A percentile compares a stretch with the other conserved stretches of the same genome.
phyloP scores from a whole-genome alignment of 2,888 invertebrate genomes.

The Icerya purchasi region DNA sequence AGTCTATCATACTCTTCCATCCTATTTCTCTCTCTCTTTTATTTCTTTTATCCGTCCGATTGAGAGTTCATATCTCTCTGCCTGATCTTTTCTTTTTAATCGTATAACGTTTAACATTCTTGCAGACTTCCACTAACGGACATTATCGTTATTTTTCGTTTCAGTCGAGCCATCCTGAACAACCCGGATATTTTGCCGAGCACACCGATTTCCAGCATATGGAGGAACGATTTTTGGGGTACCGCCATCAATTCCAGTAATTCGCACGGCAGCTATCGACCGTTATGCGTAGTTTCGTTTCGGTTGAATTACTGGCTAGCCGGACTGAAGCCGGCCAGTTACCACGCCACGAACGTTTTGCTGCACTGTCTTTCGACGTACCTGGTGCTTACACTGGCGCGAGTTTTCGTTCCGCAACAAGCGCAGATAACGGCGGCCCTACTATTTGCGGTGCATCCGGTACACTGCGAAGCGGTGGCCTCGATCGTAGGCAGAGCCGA shows the following conservation, averaged over 20 bases:
- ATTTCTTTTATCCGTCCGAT: no score
- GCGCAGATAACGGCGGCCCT: constrained; percentile 34
- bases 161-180: constrained; percentile 82
- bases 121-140: no score
- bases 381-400: constrained; percentile 26
- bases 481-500: constrained; percentile 91
- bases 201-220: constrained; percentile 48
- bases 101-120: no score
- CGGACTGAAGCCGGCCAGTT: constrained; percentile 58
- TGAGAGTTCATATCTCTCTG: no score
- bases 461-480: constrained; percentile 91
- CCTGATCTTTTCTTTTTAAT: no score
- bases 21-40: no score
- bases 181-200: constrained; percentile 56
- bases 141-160: no score
- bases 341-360: constrained; percentile 65
- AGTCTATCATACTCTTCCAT: no score
- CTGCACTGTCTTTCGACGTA: constrained; percentile 69
- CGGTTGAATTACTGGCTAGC: constrained; percentile 58
- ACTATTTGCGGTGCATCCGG: constrained; percentile 82
- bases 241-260: constrained; percentile 79
- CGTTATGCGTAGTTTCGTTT: constrained; percentile 72
- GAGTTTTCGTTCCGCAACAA: constrained; percentile 34
- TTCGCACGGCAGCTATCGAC: constrained; percentile 91
- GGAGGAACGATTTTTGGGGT: constrained; percentile 95